A percentile compares a stretch with the other conserved stretches of the same genome.
These are phyloP conservation scores for Elephantulus edwardii DNA, from an alignment of 2,113 vertebrate species.

Conservation along the genomic window DNA sequence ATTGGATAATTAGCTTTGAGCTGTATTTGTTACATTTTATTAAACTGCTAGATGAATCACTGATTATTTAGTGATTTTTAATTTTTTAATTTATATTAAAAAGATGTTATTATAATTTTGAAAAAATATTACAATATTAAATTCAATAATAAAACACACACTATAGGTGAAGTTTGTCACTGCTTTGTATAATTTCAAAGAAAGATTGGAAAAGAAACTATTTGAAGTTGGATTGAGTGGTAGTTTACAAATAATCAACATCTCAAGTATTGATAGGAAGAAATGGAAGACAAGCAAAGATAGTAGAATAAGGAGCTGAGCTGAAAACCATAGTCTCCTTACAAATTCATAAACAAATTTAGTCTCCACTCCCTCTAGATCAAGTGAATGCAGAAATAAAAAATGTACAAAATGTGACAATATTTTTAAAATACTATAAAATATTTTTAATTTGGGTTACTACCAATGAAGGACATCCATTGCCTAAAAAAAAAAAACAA, in stretches of 20 bases:
- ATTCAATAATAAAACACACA: neutral
- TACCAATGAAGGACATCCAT: neutral
- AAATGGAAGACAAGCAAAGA: slow-evolving; percentile 8
- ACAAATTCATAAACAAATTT: neutral
- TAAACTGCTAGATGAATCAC: neutral
- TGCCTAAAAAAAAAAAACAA: no score
- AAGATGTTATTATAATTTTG: neutral
- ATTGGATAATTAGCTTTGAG: neutral
- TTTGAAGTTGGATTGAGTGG: neutral
- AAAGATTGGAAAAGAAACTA: slow-evolving; percentile 1
- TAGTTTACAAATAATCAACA: slow-evolving; percentile 9
- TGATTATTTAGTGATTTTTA: neutral
- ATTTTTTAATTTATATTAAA: neutral
- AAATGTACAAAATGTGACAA: neutral
- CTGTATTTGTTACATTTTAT: neutral
- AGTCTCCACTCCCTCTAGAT: neutral
- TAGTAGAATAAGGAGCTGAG: slow-evolving; percentile 24
- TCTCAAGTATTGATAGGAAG: slow-evolving; percentile 14
- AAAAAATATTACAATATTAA: neutral
- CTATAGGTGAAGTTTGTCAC: neutral
- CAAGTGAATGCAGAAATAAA: neutral
- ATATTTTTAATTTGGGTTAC: neutral
- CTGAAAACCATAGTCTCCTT: neutral
- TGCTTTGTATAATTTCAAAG: neutral
- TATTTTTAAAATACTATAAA: neutral